Base-by-base conservation (phyloP, 1,140 invertebrate species). In the Drosophila sucinea region DNA sequence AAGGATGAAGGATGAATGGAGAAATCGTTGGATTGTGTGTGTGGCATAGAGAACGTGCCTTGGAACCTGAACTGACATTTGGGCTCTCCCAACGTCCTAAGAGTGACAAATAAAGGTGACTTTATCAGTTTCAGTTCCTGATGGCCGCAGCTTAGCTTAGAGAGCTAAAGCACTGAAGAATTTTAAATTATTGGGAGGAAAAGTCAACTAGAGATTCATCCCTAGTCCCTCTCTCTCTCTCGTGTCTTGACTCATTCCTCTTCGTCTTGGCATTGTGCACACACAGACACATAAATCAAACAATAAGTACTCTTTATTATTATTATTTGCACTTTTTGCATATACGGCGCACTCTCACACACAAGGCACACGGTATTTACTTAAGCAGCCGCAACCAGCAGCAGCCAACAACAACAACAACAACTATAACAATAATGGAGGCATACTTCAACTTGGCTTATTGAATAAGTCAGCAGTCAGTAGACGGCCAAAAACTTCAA, bases 301-400 rank as follows among this genome's bases (percentile, higher is more conserved):
- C 80, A 91, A 91, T 91, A 91, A 91, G 90, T 91, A 91, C 90
- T 91, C 90, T 91, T 90, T 90, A 90, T 90, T 90, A 90, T 90
- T 90, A 91, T 91, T 91, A 91, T 91, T 91, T 91, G 90, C 90
- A 91, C 90, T 91, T 91, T 91, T 89, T 89, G 84, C 85, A 89
- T 89, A 89, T 60, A 83, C 64, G 65, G 40, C 44, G 23, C 44
- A 51, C 44, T 27, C 44, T 25, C 44, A 51, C 44, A 27, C 44
- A 27, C 44, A 57, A 11, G n/a, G 62, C 70, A 69, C 69, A 82
- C 69, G 82, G 82, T 90, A 82, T 86, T 90, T 82, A 61, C 79
- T 80, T 90, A 86, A 90, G 87, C 79, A 82, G 57, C 82, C 64
- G 64, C 80, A 66, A 38, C 72, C 70, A 32, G 62, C 23, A 56